Evolutionary conservation across 2,113 vertebrate genomes (phyloP).

Genomic region (Hippocampus abdominalis): DNA sequence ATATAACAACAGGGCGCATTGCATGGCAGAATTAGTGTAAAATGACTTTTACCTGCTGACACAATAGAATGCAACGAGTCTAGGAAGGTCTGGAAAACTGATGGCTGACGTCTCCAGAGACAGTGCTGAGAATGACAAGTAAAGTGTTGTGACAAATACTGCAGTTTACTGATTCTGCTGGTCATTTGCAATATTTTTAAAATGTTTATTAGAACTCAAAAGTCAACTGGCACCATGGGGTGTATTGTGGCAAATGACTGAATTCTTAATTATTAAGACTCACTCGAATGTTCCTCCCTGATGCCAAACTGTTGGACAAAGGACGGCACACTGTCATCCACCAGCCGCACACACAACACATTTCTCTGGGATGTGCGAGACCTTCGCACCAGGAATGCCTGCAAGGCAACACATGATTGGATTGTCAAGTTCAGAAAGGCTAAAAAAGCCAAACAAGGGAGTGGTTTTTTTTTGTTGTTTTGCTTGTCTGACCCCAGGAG

Average conservation of each 20-base stretch:
- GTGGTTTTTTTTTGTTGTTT: no score
- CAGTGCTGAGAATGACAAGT: slow-evolving; percentile 53
- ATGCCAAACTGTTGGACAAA: slow-evolving; percentile 83
- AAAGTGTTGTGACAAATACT: not conserved
- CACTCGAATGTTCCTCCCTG: slow-evolving; percentile 74
- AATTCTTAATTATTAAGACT: slow-evolving; percentile 12
- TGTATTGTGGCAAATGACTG: no score
- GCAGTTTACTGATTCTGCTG: no score
- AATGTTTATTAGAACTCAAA: not conserved
- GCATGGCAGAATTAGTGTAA: not conserved
- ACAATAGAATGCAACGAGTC: slow-evolving; percentile 84
- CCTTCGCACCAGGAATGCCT: slow-evolving; percentile 85
- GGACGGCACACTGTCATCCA: slow-evolving; percentile 78
- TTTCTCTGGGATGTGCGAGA: slow-evolving; percentile 81
- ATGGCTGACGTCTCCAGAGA: slow-evolving; percentile 79
- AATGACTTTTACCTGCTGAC: slow-evolving; percentile 68
- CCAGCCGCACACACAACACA: slow-evolving; percentile 80
- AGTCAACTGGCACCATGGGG: not conserved
- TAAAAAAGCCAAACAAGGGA: not conserved
- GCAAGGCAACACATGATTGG: slow-evolving; percentile 12
- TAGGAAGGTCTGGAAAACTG: slow-evolving; percentile 80
- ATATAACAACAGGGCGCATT: not conserved
- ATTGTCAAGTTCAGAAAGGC: not conserved
- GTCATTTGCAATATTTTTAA: no score
- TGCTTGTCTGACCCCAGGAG: slow-evolving; percentile 77